phyloP scores from a whole-genome alignment of 1,140 invertebrate species.

The Cyrtorhinus lividipennis region DNA sequence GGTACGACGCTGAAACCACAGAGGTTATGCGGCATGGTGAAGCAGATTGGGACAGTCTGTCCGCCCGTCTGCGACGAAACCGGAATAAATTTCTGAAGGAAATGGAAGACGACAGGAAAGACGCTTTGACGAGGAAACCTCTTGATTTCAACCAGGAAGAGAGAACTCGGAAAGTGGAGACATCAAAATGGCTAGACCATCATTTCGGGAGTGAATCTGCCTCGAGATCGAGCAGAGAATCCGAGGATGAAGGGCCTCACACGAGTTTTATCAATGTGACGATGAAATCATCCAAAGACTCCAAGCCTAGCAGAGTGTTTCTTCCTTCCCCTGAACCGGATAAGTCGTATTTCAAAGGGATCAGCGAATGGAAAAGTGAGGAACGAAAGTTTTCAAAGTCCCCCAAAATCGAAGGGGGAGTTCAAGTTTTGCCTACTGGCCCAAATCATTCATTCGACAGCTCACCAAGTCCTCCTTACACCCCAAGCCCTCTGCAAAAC shows the following conservation, averaged over 20 bases:
- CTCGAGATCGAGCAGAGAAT: conserved; percentile 50
- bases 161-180: conserved; percentile 73
- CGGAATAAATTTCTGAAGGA: conserved; percentile 32
- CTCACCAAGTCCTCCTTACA: conserved; percentile 21
- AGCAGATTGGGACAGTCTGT: conserved; percentile 55
- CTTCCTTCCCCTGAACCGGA: conserved; percentile 25
- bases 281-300: conserved; percentile 41
- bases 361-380: conserved; percentile 50
- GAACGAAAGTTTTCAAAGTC: conserved; percentile 10
- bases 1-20: conserved; percentile 59
- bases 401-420: conserved; percentile 18
- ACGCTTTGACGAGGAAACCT: conserved; percentile 60
- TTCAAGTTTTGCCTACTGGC: conserved; percentile 26
- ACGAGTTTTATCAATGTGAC: conserved; percentile 55
- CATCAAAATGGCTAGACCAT: conserved; percentile 73
- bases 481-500: conserved; percentile 2
- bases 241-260: conserved; percentile 32
- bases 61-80: conserved; percentile 50
- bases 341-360: conserved; percentile 46
- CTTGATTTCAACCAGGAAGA: conserved; percentile 74
- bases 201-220: conserved; percentile 73
- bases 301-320: conserved; percentile 26
- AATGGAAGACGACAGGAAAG: conserved; percentile 46
- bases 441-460: conserved; percentile 25
- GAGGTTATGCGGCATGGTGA: conserved; percentile 47